These are phyloP conservation scores for Parotia lawesii DNA, from an alignment of 2,113 vertebrate species.

Conservation along the genomic window DNA sequence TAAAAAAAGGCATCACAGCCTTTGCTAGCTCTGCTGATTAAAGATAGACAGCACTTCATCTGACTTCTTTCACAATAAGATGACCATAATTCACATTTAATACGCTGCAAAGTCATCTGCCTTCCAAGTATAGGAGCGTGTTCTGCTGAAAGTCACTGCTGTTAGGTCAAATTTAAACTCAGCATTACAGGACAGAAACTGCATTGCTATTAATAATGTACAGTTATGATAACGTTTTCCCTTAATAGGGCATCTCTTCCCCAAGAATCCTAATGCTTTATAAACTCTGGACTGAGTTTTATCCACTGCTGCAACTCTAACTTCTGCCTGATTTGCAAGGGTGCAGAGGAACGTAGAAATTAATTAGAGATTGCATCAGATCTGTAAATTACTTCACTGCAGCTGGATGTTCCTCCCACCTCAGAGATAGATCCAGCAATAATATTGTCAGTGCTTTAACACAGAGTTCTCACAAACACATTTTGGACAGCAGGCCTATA, in stretches of 20 bases:
- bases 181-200: neutral
- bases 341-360: neutral
- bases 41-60: neutral
- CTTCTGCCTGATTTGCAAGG: neutral
- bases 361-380: neutral
- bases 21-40: neutral
- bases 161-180: conserved; percentile 27
- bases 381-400: neutral
- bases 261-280: neutral
- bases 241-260: neutral
- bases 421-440: neutral
- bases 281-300: neutral
- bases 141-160: conserved; percentile 18
- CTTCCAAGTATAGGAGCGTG: neutral
- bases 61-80: neutral
- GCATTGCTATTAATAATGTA: conserved; percentile 46
- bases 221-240: conserved; percentile 3
- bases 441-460: neutral
- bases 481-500: neutral
- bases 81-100: conserved; percentile 38
- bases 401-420: neutral
- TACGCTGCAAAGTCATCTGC: conserved; percentile 30
- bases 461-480: neutral
- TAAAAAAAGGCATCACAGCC: neutral
- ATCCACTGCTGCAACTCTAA: neutral